Base-by-base conservation (phyloP, 2,797 vertebrate genomes). In the Cossypha niveicapilla region DNA sequence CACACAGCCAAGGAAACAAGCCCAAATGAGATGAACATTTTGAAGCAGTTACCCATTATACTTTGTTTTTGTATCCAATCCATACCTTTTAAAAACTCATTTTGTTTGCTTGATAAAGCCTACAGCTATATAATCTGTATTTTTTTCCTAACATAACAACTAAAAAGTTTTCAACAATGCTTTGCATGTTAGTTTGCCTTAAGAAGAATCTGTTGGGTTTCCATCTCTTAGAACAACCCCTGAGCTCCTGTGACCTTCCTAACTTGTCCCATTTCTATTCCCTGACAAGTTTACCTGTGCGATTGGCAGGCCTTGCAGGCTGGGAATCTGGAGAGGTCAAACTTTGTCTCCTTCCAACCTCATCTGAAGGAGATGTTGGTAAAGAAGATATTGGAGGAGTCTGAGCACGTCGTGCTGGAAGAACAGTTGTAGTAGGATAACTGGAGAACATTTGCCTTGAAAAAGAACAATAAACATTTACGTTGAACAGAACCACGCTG, bases 381-480 rank as follows among this genome's bases (percentile, higher is more conserved):
- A 99, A 97, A 5, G 99, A 99, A 6, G 99, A 98, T 92, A 99
- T 98, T 2, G 99, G 99, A 44, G 99, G 99, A 39, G 99, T 99
- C 97, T 99, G 99, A 44, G 99, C 99, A 66, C 99, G 98, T 17
- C 99, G 98, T 23, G 98, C 98, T 5, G 99, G 99, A 80, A 98
- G 98, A 35, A 99, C 98, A 5, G 98, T 98, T 62, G 99, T 99
- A n/a, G 99, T 99, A 14, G 99, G 99, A 78, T 99, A 99, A 96
- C 99, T 99, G 77, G 99, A 99, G 97, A 99, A 99, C 99, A 99
- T 99, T 98, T 99, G 99, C 96, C 99, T 99, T 93, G 84, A 87
- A 81, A 58, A 88, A 90, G 42, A 67, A 92, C 13, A 83, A 54
- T 7, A 42, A 2, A 39, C 5, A 53, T 35, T 56, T 53, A 27